Base-by-base conservation (phyloP, 2,888 invertebrate species). In the Cryptus armator region DNA sequence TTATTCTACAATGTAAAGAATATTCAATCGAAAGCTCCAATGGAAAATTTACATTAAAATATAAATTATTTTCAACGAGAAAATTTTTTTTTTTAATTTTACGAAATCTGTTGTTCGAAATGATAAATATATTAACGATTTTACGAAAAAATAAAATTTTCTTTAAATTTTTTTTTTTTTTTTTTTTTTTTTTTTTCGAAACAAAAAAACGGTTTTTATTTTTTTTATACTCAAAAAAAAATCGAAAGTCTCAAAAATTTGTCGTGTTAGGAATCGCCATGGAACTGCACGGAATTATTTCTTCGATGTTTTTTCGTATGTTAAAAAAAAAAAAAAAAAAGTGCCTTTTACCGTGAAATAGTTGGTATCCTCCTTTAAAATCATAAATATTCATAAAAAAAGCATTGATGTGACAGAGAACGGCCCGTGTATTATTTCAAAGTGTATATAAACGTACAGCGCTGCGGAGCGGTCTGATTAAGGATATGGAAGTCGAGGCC, bases 401-500 rank as follows among this genome's bases (percentile, higher is more conserved):
- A 62, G 32, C 29, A 6, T 32, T 14, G 29, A 62, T 62, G 24
- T 62, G 62, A 32, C 62, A 32, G 9, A 29, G 62, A 62, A 62
- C 29, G 71, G 71, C 77, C 77, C 43, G 77, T 68, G 66, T 68
- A 77, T 72, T 72, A 79, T 67, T 46, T n/a, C 24, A 44, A n/a
- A 64, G 70, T 78, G 79, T 70, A 53, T 53, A 10, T 14, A 62
- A 56, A 51, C 10, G 66, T 48, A 59, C 37, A 44, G 53, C 16
- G 43, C 32, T 51, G 80, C 72, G 81, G 74, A 85, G 83, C 67
- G 85, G 83, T 81, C 85, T 85, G 87, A 87, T 86, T 85, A 83
- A 86, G 86, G 81, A 87, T 87, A 82, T 72, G 77, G 85, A 80
- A 76, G 83, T 87, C 80, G 80, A 76, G 70, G 81, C 71, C 9